These are phyloP conservation scores for Athrips mouffetella DNA, from an alignment of 2,888 invertebrate species.

Conservation along the genomic window DNA sequence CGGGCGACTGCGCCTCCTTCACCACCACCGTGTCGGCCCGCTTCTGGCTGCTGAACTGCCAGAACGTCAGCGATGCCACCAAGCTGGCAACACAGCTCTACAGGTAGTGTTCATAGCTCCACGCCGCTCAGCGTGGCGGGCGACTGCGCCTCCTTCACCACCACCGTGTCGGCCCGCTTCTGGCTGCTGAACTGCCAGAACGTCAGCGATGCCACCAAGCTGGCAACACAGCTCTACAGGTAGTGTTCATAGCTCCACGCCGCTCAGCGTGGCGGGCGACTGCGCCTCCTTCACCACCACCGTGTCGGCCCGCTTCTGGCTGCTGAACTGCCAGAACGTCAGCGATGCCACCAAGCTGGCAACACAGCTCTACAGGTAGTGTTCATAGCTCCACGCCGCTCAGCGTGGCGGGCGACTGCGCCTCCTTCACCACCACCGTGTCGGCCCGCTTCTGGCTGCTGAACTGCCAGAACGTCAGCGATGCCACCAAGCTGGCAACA, in stretches of 20 bases:
- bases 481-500: too few relatives aligned
- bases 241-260: slow-evolving; percentile 72
- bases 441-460: too few relatives aligned
- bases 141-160: slow-evolving; percentile 98
- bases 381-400: too few relatives aligned
- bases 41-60: slow-evolving; percentile 99
- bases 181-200: slow-evolving; percentile 99
- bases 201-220: slow-evolving; percentile 94
- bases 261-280: slow-evolving; percentile 89
- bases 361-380: slow-evolving; percentile 96
- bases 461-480: too few relatives aligned
- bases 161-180: slow-evolving; percentile 97
- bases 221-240: slow-evolving; percentile 97
- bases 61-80: slow-evolving; percentile 95
- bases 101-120: slow-evolving; percentile 79
- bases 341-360: slow-evolving; percentile 97
- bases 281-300: slow-evolving; percentile 99
- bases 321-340: slow-evolving; percentile 98
- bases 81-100: slow-evolving; percentile 98
- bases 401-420: too few relatives aligned
- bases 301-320: slow-evolving; percentile 99
- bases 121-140: slow-evolving; percentile 85
- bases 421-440: too few relatives aligned
- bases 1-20: slow-evolving; percentile 98
- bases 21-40: slow-evolving; percentile 98